These are phyloP conservation scores for Mormyrus hasselquistii DNA, from an alignment of 2,797 vertebrate genomes.

Conservation along the genomic window DNA sequence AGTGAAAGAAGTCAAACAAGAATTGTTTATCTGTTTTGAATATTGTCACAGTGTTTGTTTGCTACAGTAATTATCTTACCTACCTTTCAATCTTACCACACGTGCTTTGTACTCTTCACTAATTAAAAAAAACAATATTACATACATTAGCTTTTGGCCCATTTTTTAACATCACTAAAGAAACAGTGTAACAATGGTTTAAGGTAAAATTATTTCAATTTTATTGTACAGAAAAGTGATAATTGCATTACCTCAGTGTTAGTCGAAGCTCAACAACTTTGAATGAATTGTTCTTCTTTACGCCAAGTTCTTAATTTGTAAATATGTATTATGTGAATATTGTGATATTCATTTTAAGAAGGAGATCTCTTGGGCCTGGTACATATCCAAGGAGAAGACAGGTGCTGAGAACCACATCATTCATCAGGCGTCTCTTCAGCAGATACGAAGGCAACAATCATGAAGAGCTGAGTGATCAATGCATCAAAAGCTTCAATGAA, in stretches of 20 bases:
- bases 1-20: not conserved
- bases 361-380: not conserved
- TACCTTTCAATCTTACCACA: not conserved
- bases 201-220: not conserved
- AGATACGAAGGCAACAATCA: not conserved
- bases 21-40: not conserved
- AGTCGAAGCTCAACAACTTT: not conserved
- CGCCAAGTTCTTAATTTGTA: not conserved
- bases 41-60: not conserved
- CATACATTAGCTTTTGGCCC: not conserved
- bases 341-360: not conserved
- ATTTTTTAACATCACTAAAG: not conserved
- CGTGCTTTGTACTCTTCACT: not conserved
- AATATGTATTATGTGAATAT: not conserved
- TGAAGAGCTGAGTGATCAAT: not conserved
- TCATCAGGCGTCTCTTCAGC: not conserved
- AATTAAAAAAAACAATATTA: not conserved
- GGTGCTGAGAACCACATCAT: not conserved
- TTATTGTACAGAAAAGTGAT: not conserved
- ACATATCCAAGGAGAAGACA: not conserved
- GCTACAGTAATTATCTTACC: not conserved
- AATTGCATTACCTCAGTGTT: not conserved
- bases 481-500: not conserved
- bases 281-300: not conserved
- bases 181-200: not conserved